Evolutionary conservation across 53 echinoderm and acorn worm species (phyloP), one percentile per base, ranked within the genome.

Genomic region (Glandiceps talaboti): DNA sequence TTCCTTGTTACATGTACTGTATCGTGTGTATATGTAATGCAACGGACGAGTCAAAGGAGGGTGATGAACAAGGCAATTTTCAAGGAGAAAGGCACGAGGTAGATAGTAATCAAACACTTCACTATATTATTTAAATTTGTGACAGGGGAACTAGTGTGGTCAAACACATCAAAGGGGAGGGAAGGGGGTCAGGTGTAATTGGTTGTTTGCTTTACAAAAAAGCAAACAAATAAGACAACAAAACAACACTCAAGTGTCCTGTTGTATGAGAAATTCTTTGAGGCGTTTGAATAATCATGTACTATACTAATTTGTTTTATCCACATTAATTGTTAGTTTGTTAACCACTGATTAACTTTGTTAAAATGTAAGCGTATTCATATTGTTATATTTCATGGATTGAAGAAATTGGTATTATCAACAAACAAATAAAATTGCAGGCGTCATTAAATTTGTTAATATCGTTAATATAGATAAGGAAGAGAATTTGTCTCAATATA

Each of bases 391-490:
- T 14, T 73, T 32, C 31, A 33, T 25, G 79, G 75, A 80, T 32
- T 32, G 14, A 85, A 85, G 1, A 85, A 28, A 72, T 77, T 81
- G n/a, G 85, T 81, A 74, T 81, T 81, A 31, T 85, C 81, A 0
- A 81, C 85, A 76, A 81, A 85, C n/a, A 20, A 45, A 20, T 6
- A 20, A 45, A 45, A 45, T 45, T 20, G 20, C 6, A 45, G 64
- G 20, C 75, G 80, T 28, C 32, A 80, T 80, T 27, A 75, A 31
- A 1, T 30, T 32, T 27, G 77, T 14, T 27, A 85, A 10, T 31
- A 78, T 79, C 27, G 78, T 85, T 27, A 85, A 75, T n/a, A 76
- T 85, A 80, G 28, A 85, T 0, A 28, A 85, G 75, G 75, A 85
- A 85, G 0, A 85, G 29, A 0, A 85, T 31, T 25, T 80, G 80